Conservation (phyloP, 2,888 invertebrate genomes). For the Coleophora deauratella region DNA sequence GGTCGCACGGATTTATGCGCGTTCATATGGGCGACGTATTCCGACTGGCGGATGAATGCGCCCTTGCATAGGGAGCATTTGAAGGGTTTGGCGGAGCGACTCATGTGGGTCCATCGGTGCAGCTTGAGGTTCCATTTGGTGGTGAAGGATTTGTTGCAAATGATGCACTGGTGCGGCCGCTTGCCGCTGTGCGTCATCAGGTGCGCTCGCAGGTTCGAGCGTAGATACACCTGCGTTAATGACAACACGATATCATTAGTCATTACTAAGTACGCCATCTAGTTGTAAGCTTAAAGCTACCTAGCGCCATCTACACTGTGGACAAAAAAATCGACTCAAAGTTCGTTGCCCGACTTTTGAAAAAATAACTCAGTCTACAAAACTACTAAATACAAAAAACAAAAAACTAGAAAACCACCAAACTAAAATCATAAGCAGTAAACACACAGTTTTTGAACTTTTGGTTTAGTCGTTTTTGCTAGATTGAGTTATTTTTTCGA, state of each 20-base stretch:
- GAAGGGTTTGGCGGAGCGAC: constrained; percentile 87
- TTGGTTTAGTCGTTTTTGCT: too few species aligned
- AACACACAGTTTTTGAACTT: too few species aligned
- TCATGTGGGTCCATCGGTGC: constrained; percentile 92
- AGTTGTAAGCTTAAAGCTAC: too few species aligned
- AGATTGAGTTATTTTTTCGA: too few species aligned
- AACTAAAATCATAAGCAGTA: too few species aligned
- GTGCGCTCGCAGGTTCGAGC: constrained; percentile 86
- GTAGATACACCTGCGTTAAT: constrained; percentile 77
- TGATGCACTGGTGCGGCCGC: constrained; percentile 84
- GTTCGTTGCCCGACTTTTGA: too few species aligned
- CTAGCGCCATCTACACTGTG: too few species aligned
- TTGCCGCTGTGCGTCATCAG: constrained; percentile 85
- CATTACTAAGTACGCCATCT: too few species aligned
- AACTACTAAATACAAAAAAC: too few species aligned
- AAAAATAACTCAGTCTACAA: too few species aligned
- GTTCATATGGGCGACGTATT: constrained; percentile 89
- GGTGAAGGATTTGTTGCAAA: constrained; percentile 89
- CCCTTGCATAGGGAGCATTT: constrained; percentile 89
- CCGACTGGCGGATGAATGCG: constrained; percentile 87
- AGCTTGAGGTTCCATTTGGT: constrained; percentile 93
- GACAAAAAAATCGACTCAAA: too few species aligned
- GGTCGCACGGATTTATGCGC: constrained; percentile 88
- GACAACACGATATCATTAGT: neutral
- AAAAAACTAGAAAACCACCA: too few species aligned